Evolutionary conservation across 2,113 vertebrate species (phyloP).

Genomic region (Scophthalmus maximus): DNA sequence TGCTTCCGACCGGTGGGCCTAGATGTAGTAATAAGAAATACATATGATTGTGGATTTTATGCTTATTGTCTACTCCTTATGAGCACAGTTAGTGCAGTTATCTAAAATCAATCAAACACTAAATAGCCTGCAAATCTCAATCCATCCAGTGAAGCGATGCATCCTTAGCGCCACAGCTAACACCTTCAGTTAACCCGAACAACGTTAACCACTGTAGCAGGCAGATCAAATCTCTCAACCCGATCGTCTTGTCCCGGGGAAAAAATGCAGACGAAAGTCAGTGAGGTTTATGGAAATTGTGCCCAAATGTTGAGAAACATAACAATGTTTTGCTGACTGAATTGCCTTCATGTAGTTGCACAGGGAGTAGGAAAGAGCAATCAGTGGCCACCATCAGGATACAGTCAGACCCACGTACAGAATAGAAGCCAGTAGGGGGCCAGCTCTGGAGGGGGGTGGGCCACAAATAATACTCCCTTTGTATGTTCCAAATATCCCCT

Average conservation of each 20-base stretch:
- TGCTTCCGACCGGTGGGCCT: too few relatives aligned
- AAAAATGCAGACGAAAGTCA: background rate
- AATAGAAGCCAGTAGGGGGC: conserved; percentile 66
- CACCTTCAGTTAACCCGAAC: background rate
- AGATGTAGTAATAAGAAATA: too few relatives aligned
- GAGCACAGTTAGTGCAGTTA: too few relatives aligned
- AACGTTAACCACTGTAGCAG: background rate
- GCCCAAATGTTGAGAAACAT: background rate
- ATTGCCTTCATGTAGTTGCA: background rate
- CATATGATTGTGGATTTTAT: too few relatives aligned
- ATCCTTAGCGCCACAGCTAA: too few relatives aligned
- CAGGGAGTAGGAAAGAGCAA: conserved; percentile 48
- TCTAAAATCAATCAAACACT: too few relatives aligned
- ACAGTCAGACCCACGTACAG: conserved; percentile 65
- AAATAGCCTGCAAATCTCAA: too few relatives aligned
- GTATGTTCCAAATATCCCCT: conserved; percentile 69
- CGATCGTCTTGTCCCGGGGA: too few relatives aligned
- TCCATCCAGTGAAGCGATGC: too few relatives aligned
- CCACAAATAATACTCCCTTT: conserved; percentile 81
- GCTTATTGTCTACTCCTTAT: too few relatives aligned
- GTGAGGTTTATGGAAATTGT: background rate
- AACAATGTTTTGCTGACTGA: background rate
- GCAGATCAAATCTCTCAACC: too few relatives aligned
- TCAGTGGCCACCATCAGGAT: conserved; percentile 56
- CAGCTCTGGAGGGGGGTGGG: conserved; percentile 44